Evolutionary conservation across 2,888 invertebrate species (phyloP).

Genomic region (Cheilosia variabilis): DNA sequence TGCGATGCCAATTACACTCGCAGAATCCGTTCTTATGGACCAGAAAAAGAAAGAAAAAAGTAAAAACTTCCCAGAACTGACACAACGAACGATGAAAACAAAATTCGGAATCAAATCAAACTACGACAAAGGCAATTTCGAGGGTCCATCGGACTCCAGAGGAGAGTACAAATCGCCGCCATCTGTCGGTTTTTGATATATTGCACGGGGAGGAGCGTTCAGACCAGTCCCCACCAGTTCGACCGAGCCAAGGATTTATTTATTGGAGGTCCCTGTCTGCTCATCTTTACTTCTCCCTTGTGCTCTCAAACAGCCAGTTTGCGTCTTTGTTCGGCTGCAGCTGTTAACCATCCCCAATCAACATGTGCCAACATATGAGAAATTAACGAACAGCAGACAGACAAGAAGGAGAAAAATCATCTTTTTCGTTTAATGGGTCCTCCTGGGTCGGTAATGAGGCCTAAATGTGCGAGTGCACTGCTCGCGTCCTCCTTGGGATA

Average conservation of each 20-base stretch:
- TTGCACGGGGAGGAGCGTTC: neutral
- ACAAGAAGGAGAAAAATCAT: neutral
- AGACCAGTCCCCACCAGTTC: neutral
- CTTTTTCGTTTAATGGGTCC: slow-evolving; percentile 40
- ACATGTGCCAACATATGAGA: slow-evolving; percentile 68
- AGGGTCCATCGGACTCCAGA: slow-evolving; percentile 28
- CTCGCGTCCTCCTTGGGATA: slow-evolving; percentile 25
- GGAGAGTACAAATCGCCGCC: slow-evolving; percentile 40
- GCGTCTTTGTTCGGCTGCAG: slow-evolving; percentile 57
- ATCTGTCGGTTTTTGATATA: slow-evolving; percentile 54
- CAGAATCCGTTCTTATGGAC: slow-evolving; percentile 27
- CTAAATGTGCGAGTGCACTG: slow-evolving; percentile 53
- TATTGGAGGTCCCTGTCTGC: slow-evolving; percentile 25
- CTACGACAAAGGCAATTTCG: slow-evolving; percentile 4
- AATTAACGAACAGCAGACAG: slow-evolving; percentile 41
- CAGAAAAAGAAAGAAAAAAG: slow-evolving; percentile 1
- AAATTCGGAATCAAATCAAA: slow-evolving; percentile 21
- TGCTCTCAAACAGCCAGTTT: slow-evolving; percentile 10
- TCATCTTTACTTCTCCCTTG: neutral
- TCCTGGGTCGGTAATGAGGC: slow-evolving; percentile 54
- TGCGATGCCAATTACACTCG: slow-evolving; percentile 53
- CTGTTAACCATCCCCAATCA: slow-evolving; percentile 39
- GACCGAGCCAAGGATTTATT: slow-evolving; percentile 57
- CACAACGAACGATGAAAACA: slow-evolving; percentile 30
- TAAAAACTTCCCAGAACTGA: neutral